These are phyloP conservation scores for Cisticola juncidis DNA, from an alignment of 2,113 vertebrate genomes.

Conservation along the genomic window DNA sequence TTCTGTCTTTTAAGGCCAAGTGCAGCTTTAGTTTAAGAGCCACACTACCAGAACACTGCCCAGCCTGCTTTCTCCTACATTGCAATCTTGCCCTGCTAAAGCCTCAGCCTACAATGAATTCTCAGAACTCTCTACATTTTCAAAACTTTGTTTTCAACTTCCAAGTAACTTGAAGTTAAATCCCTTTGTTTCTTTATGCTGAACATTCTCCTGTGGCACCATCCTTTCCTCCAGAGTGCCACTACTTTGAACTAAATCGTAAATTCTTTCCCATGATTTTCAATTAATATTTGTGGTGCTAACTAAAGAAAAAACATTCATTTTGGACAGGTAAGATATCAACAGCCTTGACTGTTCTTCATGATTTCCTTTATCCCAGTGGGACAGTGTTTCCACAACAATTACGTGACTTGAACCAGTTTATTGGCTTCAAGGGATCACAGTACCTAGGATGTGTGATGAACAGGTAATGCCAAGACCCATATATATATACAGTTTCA, in stretches of 20 bases:
- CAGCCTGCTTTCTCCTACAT: background rate
- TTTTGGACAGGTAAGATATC: background rate
- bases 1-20: background rate
- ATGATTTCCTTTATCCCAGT: background rate
- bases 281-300: background rate
- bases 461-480: background rate
- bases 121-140: background rate
- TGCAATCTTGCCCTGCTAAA: background rate
- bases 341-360: background rate
- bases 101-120: background rate
- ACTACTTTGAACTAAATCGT: background rate
- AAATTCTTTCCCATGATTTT: background rate
- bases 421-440: background rate
- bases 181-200: background rate
- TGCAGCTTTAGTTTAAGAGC: background rate
- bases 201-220: background rate
- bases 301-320: background rate
- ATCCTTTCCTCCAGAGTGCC: background rate
- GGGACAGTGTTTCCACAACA: background rate
- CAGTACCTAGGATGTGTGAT: background rate
- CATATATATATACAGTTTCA: background rate
- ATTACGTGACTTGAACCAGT: background rate
- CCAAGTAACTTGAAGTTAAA: background rate
- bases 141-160: background rate
- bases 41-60: background rate